Evolutionary conservation across 2,888 invertebrate genomes (phyloP).

Genomic region (Papilio demoleus): DNA sequence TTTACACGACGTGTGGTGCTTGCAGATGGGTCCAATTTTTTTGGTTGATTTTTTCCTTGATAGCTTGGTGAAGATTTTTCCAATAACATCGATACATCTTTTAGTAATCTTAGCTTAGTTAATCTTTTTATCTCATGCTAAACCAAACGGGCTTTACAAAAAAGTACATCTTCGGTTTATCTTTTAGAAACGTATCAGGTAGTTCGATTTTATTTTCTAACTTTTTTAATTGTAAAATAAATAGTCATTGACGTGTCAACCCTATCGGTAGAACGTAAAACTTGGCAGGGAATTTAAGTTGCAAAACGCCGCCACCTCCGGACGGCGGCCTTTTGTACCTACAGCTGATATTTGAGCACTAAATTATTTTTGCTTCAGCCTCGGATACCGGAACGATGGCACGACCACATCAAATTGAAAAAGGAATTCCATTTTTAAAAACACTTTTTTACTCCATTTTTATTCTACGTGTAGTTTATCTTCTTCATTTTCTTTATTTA

Average conservation of each 20-base stretch:
- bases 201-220: no score
- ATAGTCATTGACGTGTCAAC: conserved; percentile 43
- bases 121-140: no score
- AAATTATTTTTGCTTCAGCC: conserved; percentile 23
- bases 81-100: no score
- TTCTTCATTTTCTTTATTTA: neutral
- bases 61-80: no score
- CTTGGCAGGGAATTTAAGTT: conserved; percentile 56
- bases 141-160: no score
- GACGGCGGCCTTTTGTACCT: conserved; percentile 23
- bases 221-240: no score
- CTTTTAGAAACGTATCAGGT: no score
- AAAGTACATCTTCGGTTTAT: no score
- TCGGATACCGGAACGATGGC: neutral
- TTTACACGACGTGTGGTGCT: no score
- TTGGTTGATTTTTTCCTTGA: no score
- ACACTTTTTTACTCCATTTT: neutral
- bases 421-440: neutral
- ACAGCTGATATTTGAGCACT: conserved; percentile 27
- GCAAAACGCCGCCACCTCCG: conserved; percentile 48
- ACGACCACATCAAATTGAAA: conserved; percentile 1
- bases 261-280: conserved; percentile 51
- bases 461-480: neutral
- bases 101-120: no score
- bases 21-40: no score